These are phyloP conservation scores for Trachymyrmex cornetzi DNA, from an alignment of 1,140 invertebrate genomes.

Conservation along the genomic window DNA sequence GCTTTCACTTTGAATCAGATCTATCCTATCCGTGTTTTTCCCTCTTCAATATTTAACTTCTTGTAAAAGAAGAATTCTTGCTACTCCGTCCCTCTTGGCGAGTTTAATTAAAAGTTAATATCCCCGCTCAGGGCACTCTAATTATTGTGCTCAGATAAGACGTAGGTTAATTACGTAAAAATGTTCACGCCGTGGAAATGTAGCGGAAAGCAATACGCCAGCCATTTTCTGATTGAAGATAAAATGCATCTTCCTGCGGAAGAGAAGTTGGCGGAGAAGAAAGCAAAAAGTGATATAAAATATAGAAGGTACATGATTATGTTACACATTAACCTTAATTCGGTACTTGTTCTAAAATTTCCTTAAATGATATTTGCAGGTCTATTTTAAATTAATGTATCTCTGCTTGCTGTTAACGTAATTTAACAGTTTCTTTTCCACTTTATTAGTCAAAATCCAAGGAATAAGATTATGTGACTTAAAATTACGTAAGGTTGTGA, in stretches of 20 bases:
- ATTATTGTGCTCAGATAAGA: constrained; percentile 64
- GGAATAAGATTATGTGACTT: too few relatives aligned
- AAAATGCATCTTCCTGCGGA: constrained; percentile 10
- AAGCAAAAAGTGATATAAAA: background rate
- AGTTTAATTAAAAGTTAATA: constrained; percentile 72
- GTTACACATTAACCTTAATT: background rate
- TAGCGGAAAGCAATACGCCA: constrained; percentile 45
- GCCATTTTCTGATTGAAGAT: constrained; percentile 34
- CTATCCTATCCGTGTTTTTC: background rate
- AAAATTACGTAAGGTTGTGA: too few relatives aligned
- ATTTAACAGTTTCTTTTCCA: too few relatives aligned
- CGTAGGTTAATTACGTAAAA: constrained; percentile 65
- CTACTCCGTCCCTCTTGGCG: background rate
- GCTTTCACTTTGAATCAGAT: constrained; percentile 10
- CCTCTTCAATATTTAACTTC: constrained; percentile 34
- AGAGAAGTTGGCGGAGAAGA: constrained; percentile 2
- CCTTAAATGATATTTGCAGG: too few relatives aligned
- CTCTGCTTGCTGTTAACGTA: too few relatives aligned
- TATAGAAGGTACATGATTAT: background rate
- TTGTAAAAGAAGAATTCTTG: constrained; percentile 39
- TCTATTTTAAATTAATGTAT: too few relatives aligned
- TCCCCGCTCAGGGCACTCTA: constrained; percentile 30
- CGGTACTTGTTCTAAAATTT: too few relatives aligned
- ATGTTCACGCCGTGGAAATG: constrained; percentile 49
- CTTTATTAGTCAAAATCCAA: too few relatives aligned